Conservation (phyloP, 2,113 vertebrate species). For the Hemichromis elongatus region DNA sequence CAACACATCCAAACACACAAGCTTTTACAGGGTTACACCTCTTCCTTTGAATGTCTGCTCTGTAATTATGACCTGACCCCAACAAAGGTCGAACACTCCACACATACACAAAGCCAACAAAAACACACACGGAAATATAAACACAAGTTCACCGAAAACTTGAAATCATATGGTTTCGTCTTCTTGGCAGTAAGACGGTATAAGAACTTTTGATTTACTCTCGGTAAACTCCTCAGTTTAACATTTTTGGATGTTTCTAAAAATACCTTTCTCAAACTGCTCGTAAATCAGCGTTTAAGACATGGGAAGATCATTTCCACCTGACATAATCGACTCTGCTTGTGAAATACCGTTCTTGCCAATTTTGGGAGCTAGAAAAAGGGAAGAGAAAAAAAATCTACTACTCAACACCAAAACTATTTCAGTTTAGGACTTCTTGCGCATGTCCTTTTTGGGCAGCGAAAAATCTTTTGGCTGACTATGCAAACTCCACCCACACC, state of each 20-base stretch:
- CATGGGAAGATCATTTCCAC: neutral
- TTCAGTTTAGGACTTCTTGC: conserved; percentile 22
- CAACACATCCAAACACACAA: neutral
- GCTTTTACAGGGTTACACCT: conserved; percentile 28
- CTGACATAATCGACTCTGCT: neutral
- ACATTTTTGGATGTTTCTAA: neutral
- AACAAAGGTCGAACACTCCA: neutral
- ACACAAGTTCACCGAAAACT: neutral
- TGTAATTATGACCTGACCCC: conserved; percentile 25
- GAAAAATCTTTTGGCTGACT: conserved; percentile 40
- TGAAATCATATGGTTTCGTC: neutral
- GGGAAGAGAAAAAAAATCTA: neutral
- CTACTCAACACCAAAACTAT: conserved; percentile 52
- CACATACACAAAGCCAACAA: neutral
- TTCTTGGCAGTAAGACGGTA: neutral
- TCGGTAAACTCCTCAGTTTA: neutral
- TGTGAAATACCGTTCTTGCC: conserved; percentile 21
- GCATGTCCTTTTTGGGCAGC: conserved; percentile 74
- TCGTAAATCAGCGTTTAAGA: neutral
- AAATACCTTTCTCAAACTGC: neutral
- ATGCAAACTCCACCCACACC: neutral
- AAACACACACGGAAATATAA: neutral
- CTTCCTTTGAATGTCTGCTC: conserved; percentile 40
- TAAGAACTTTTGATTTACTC: neutral
- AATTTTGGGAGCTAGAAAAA: conserved; percentile 16